A percentile compares a stretch with the other conserved stretches of the same genome.
Conservation (phyloP, 2,888 invertebrate genomes). For the Myopa tessellatipennis region DNA sequence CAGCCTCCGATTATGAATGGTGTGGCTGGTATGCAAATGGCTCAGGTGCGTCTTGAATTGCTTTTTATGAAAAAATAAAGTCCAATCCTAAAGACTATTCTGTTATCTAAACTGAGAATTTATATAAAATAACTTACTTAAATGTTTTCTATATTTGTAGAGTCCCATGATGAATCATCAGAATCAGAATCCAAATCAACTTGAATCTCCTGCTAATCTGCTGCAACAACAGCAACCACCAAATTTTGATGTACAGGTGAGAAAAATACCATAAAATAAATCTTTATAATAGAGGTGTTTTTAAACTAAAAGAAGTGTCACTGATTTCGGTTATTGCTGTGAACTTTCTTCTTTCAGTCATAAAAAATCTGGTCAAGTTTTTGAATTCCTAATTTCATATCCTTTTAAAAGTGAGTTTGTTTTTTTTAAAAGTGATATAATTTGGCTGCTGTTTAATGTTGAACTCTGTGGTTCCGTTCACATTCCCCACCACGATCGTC, state of each 20-base stretch:
- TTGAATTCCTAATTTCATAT: not conserved
- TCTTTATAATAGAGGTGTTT: not conserved
- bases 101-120: not conserved
- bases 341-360: no score
- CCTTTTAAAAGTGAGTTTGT: not conserved
- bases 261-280: constrained; percentile 53
- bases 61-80: no score
- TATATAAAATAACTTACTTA: not conserved
- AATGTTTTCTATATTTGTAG: constrained; percentile 50
- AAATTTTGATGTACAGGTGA: constrained; percentile 84
- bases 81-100: not conserved
- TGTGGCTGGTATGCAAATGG: constrained; percentile 66
- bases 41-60: constrained; percentile 59
- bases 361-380: constrained; percentile 13
- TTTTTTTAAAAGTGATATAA: no score
- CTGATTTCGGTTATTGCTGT: not conserved
- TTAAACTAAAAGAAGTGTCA: no score
- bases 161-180: constrained; percentile 68
- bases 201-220: constrained; percentile 70
- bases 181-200: constrained; percentile 66
- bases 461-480: not conserved
- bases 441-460: not conserved
- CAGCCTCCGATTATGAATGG: constrained; percentile 67
- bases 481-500: no score
- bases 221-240: constrained; percentile 77